These are phyloP conservation scores for Tetanocera ferruginea DNA, from an alignment of 2,888 invertebrate species.

Conservation along the genomic window DNA sequence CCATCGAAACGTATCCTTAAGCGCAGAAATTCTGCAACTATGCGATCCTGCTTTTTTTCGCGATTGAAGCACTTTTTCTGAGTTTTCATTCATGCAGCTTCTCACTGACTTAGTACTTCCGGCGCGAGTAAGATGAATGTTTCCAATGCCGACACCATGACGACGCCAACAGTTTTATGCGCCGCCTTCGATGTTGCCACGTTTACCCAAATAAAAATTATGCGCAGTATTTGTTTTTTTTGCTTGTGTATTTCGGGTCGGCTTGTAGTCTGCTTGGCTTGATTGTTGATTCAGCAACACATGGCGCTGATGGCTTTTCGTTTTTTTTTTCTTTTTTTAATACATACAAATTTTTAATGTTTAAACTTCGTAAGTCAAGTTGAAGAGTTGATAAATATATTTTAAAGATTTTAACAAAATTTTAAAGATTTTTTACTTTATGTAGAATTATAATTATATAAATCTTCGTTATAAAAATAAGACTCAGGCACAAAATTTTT, in stretches of 20 bases:
- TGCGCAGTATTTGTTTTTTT: slow-evolving; percentile 1
- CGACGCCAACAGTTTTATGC: slow-evolving; percentile 58
- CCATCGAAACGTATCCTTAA: slow-evolving; percentile 25
- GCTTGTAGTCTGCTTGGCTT: background rate
- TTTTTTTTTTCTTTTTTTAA: background rate
- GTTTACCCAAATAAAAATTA: background rate
- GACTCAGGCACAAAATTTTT: too few species aligned
- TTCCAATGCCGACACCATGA: slow-evolving; percentile 62
- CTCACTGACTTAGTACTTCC: slow-evolving; percentile 60
- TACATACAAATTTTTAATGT: background rate
- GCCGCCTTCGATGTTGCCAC: slow-evolving; percentile 5
- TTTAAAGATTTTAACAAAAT: too few species aligned
- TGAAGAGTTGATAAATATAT: too few species aligned
- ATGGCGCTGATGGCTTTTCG: background rate
- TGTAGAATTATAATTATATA: too few species aligned
- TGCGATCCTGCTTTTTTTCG: background rate
- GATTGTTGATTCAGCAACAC: slow-evolving; percentile 7
- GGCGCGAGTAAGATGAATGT: slow-evolving; percentile 67
- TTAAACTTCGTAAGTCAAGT: too few species aligned
- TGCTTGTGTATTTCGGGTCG: background rate
- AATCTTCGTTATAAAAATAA: too few species aligned
- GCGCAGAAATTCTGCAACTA: slow-evolving; percentile 3
- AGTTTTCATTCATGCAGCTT: slow-evolving; percentile 43
- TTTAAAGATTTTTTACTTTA: too few species aligned
- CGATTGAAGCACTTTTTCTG: slow-evolving; percentile 6